Evolutionary conservation across 2,797 vertebrate genomes (phyloP).

Genomic region (Melanotaenia trifasciata): DNA sequence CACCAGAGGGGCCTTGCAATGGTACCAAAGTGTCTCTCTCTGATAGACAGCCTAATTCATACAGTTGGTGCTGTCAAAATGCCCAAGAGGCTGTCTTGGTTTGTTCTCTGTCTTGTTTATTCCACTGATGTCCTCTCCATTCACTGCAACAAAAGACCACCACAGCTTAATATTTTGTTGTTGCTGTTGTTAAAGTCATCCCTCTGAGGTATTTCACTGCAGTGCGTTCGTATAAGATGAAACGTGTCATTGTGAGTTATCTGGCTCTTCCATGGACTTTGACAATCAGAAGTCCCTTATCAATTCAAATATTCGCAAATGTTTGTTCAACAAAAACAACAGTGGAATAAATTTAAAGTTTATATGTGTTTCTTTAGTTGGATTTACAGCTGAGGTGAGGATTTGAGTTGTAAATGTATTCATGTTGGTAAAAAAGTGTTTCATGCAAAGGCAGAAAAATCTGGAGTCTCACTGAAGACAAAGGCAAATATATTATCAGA

Average conservation of each 20-base stretch:
- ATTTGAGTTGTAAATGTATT: conserved; percentile 10
- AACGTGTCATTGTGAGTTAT: conserved; percentile 48
- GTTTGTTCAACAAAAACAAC: conserved; percentile 22
- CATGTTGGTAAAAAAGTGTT: conserved; percentile 15
- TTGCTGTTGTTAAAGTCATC: conserved; percentile 51
- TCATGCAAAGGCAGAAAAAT: not conserved
- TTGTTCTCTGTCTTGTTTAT: conserved; percentile 63
- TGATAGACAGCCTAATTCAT: conserved; percentile 64
- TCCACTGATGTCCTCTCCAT: conserved; percentile 57
- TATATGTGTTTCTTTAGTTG: not conserved
- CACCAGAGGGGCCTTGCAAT: conserved; percentile 34
- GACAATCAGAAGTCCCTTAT: conserved; percentile 25
- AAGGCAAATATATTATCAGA: not conserved
- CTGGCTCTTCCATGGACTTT: conserved; percentile 9
- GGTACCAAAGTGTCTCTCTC: conserved; percentile 45
- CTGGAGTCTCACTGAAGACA: conserved; percentile 3
- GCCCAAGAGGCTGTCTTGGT: conserved; percentile 51
- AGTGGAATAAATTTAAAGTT: conserved; percentile 27
- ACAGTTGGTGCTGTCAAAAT: conserved; percentile 52
- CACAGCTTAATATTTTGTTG: conserved; percentile 56
- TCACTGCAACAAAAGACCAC: conserved; percentile 50
- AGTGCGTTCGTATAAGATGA: conserved; percentile 23
- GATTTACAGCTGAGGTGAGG: conserved; percentile 1
- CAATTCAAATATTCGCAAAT: conserved; percentile 25
- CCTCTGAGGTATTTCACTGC: conserved; percentile 53